phyloP scores from a whole-genome alignment of 2,113 vertebrate genomes.

The Zosterops pallidus region DNA sequence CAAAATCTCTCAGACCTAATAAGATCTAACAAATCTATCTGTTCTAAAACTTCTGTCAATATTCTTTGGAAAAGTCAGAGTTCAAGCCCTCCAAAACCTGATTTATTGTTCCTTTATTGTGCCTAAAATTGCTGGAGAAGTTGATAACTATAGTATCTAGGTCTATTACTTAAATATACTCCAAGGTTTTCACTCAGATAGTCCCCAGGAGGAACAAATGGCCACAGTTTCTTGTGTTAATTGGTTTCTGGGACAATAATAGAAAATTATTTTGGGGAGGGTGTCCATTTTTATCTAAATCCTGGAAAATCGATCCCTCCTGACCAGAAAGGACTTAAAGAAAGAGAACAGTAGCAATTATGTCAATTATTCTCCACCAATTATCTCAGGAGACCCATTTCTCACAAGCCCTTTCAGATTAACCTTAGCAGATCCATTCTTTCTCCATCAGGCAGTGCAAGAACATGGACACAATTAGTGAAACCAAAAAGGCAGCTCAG shows the following conservation, averaged over 20 bases:
- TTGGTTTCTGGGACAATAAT: conserved; percentile 50
- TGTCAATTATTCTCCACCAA: conserved; percentile 42
- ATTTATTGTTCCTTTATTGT: not conserved
- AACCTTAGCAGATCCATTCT: conserved; percentile 3
- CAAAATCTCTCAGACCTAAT: not conserved
- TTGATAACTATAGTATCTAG: not conserved
- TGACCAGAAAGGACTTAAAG: conserved; percentile 16
- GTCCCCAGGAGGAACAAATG: not conserved
- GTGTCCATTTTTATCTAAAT: conserved; percentile 35
- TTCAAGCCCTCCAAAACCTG: not conserved
- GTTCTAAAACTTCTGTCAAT: not conserved
- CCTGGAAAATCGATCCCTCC: conserved; percentile 29
- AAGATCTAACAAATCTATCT: not conserved
- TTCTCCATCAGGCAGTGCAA: not conserved
- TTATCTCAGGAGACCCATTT: conserved; percentile 53
- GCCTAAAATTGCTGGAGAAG: not conserved
- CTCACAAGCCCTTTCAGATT: not conserved
- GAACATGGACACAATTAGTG: conserved; percentile 13
- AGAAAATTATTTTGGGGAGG: conserved; percentile 21
- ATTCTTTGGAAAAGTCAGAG: not conserved
- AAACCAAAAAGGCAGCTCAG: not conserved
- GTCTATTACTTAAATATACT: not conserved
- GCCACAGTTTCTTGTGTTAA: conserved; percentile 21
- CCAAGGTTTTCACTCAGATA: not conserved
- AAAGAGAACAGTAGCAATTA: conserved; percentile 36